These are phyloP conservation scores for Bradypodion pumilum DNA, from an alignment of 2,797 vertebrate species.

Conservation along the genomic window DNA sequence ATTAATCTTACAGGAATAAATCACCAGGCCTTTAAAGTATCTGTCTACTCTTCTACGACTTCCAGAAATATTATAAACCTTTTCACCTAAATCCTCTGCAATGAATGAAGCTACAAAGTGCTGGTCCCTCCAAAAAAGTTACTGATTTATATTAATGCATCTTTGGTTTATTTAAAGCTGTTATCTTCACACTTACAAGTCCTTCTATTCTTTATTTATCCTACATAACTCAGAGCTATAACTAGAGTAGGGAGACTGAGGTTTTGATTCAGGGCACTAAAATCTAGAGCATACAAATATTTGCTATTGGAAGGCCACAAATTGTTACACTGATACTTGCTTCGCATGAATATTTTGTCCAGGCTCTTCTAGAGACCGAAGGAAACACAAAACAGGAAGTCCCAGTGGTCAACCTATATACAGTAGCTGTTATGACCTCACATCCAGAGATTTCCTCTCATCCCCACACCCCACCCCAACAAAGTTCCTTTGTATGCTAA, in stretches of 20 bases:
- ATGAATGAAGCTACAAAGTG: not conserved
- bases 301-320: too few relatives aligned
- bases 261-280: too few relatives aligned
- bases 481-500: too few relatives aligned
- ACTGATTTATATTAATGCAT: not conserved
- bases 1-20: slow-evolving; percentile 10
- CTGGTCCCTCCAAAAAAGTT: not conserved
- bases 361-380: too few relatives aligned
- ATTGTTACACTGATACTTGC: too few relatives aligned
- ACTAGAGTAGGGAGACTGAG: not conserved
- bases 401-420: too few relatives aligned
- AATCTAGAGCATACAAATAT: too few relatives aligned
- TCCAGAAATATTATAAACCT: not conserved
- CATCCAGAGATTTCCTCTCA: too few relatives aligned
- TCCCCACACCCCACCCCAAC: too few relatives aligned
- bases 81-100: not conserved
- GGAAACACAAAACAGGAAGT: too few relatives aligned
- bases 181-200: not conserved
- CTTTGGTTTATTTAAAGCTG: not conserved
- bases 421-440: too few relatives aligned
- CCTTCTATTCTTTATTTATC: not conserved
- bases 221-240: not conserved
- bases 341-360: too few relatives aligned
- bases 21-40: not conserved
- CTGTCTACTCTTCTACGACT: not conserved